Percentiles rank a stretch among this genome's conserved stretches.
These are phyloP conservation scores for Halictus quadricinctus DNA, from an alignment of 2,888 invertebrate species.

Conservation along the genomic window DNA sequence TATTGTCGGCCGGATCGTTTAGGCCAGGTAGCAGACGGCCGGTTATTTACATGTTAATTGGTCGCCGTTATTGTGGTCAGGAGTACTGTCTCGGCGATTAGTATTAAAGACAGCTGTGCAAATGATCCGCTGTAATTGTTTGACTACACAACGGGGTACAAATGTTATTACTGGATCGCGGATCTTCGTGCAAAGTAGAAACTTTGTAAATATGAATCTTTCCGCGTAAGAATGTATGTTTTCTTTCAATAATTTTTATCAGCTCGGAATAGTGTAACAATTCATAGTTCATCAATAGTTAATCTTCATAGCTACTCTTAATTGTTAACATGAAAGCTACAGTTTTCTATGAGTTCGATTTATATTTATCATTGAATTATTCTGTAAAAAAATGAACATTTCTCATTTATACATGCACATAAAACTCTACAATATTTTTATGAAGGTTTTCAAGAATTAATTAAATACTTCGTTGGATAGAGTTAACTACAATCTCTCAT, in stretches of 20 bases:
- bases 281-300: no score
- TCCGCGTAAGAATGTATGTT: background rate
- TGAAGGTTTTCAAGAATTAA: background rate
- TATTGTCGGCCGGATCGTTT: background rate
- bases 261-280: background rate
- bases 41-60: conserved; percentile 29
- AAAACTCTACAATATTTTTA: background rate
- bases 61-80: background rate
- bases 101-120: background rate
- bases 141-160: background rate
- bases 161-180: background rate
- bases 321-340: no score
- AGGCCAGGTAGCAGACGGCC: no score
- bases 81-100: conserved; percentile 1
- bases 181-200: background rate
- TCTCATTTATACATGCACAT: no score
- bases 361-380: no score
- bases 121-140: conserved; percentile 11
- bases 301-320: no score
- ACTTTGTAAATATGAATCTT: background rate
- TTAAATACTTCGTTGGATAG: background rate
- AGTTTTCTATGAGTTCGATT: no score
- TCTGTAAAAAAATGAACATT: no score
- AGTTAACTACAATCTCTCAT: background rate
- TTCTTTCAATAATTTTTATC: no score